phyloP scores from a whole-genome alignment of 2,888 invertebrate species.

The Argyresthia goedartella region DNA sequence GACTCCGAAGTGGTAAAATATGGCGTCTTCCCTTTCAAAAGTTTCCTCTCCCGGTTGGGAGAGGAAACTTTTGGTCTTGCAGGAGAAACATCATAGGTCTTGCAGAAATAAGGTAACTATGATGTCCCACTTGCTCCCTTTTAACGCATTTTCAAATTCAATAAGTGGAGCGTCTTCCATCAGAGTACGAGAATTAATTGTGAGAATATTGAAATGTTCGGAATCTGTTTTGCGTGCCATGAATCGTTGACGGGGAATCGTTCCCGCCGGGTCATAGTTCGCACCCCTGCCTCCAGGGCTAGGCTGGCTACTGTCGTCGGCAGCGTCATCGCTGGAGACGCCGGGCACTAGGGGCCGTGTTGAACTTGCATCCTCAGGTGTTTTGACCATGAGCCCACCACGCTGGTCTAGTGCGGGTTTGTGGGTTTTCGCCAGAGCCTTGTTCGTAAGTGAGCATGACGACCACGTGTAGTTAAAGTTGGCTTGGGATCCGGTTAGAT shows the following conservation, averaged over 20 bases:
- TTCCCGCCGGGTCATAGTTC: not conserved
- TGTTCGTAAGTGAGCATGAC: not conserved
- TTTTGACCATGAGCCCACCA: not conserved
- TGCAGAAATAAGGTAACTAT: conserved; percentile 2
- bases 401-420: no score
- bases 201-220: not conserved
- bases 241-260: not conserved
- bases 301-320: not conserved
- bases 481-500: conserved; percentile 4
- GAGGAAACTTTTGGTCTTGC: not conserved
- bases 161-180: conserved; percentile 4
- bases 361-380: not conserved
- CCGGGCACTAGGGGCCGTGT: conserved; percentile 2
- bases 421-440: no score
- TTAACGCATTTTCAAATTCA: conserved; percentile 5
- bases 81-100: not conserved
- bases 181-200: not conserved
- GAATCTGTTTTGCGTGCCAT: not conserved
- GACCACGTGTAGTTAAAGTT: conserved; percentile 9
- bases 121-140: not conserved
- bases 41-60: conserved; percentile 42
- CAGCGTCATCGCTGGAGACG: not conserved
- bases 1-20: no score
- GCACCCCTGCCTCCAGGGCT: no score
- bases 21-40: no score